Evolutionary conservation across 1,140 invertebrate species (phyloP), one percentile per base, ranked within the genome.

Genomic region (Metopolophium dirhodum): DNA sequence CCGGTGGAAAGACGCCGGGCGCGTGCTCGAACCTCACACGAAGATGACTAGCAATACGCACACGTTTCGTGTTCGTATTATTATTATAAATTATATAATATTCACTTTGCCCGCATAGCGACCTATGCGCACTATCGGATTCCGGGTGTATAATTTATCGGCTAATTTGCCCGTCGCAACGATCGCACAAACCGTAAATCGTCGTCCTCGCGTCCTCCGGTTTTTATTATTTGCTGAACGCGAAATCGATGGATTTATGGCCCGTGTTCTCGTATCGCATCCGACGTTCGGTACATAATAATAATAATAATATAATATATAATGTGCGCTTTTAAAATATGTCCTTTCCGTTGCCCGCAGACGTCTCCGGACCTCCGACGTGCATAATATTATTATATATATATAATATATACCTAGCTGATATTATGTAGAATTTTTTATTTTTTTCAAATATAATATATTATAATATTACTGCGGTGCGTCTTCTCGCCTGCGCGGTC

Each of bases 161-260:
- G 35, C 91, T 86, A 86, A 93, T 93, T 93, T 85, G 82, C 47
- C 91, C 77, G 77, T 86, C 91, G 30, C 8, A 85, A 57, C 41
- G 82, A 93, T 49, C 91, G 77, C 91, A 57, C 37, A 57, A 57
- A 61, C 91, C 41, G 85, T 93, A 93, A 93, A 93, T 93, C 91
- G 91, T 93, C 82, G 20, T 41, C 14, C 51, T 51, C 51, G 20
- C n/a, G 82, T 93, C 77, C 49, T 45, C 49, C 47, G 91, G 68
- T 49, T 92, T 93, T 93, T 93, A 45, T 93, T 93, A 57, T 93
- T 93, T 86, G 49, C 49, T 22, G 47, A 92, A 93, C 91, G 91
- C 77, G 91, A 54, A 93, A 93, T 93, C 91, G 77, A 85, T 49
- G 82, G 91, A 92, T 92, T 92, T 93, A 93, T 86, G 47, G 22